These are phyloP conservation scores for Athrips mouffetella DNA, from an alignment of 2,888 invertebrate species.

Conservation along the genomic window DNA sequence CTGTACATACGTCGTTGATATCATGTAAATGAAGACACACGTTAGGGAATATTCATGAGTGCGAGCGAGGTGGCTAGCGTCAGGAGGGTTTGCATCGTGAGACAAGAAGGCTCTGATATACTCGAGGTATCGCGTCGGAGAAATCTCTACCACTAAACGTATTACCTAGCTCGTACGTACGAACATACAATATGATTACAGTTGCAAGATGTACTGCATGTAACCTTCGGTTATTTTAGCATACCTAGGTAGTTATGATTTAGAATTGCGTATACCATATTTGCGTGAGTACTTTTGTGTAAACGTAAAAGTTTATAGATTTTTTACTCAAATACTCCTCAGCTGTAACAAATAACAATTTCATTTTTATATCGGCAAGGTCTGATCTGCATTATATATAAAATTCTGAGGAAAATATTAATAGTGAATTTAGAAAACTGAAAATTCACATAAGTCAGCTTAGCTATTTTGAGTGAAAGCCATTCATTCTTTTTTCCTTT, in stretches of 20 bases:
- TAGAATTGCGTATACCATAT: no score
- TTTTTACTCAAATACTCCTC: no score
- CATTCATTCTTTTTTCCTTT: no score
- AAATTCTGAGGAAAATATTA: no score
- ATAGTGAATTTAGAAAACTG: no score
- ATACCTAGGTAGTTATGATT: neutral
- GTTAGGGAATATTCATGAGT: constrained; percentile 58
- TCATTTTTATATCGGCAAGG: no score
- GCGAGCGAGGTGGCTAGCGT: constrained; percentile 30
- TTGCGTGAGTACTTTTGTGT: no score
- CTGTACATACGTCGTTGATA: constrained; percentile 42
- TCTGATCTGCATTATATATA: no score
- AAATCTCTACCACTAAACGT: neutral
- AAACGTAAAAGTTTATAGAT: no score
- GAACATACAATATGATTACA: neutral
- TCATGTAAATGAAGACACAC: constrained; percentile 60
- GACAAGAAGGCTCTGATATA: constrained; percentile 20
- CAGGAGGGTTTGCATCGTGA: constrained; percentile 29
- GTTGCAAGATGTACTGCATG: neutral
- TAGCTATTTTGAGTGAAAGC: no score
- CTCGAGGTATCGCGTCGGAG: neutral
- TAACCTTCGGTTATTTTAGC: neutral
- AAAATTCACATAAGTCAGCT: no score
- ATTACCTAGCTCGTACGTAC: neutral
- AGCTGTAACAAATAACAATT: no score